Evolutionary conservation across 2,888 invertebrate genomes (phyloP).

Genomic region (Meghimatium bilineatum): DNA sequence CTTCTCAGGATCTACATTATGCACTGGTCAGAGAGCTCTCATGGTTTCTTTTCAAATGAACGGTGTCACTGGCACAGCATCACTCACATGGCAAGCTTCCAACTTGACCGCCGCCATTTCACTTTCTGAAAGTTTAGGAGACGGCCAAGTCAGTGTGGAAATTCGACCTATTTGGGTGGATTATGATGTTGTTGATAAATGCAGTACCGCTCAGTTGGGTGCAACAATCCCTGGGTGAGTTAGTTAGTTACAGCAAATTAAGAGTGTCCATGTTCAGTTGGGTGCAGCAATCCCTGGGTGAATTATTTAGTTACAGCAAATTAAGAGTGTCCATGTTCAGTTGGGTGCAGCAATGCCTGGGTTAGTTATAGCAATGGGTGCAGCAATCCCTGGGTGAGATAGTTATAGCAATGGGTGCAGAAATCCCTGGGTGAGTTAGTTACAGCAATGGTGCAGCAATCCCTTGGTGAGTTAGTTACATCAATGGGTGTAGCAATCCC

Average conservation of each 20-base stretch:
- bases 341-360: conserved; percentile 29
- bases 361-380: neutral
- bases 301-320: conserved; percentile 40
- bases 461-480: too few species aligned
- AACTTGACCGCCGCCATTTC: neutral
- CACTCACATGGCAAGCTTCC: neutral
- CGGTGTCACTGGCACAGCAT: conserved; percentile 10
- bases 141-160: conserved; percentile 5
- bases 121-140: neutral
- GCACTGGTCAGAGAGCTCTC: neutral
- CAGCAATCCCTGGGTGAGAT: too few species aligned
- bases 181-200: conserved; percentile 44
- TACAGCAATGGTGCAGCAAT: too few species aligned
- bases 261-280: neutral
- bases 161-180: conserved; percentile 42
- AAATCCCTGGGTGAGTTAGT: too few species aligned
- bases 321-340: neutral
- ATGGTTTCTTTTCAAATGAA: conserved; percentile 24
- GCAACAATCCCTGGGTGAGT: conserved; percentile 7
- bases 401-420: too few species aligned
- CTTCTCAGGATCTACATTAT: neutral
- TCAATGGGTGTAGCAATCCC: too few species aligned
- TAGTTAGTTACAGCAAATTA: too few species aligned
- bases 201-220: conserved; percentile 27
- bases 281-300: conserved; percentile 45